Percentiles rank a stretch among this genome's conserved stretches.
Evolutionary conservation across 2,888 invertebrate genomes (phyloP).

Genomic region (Drosophila bunnanda): DNA sequence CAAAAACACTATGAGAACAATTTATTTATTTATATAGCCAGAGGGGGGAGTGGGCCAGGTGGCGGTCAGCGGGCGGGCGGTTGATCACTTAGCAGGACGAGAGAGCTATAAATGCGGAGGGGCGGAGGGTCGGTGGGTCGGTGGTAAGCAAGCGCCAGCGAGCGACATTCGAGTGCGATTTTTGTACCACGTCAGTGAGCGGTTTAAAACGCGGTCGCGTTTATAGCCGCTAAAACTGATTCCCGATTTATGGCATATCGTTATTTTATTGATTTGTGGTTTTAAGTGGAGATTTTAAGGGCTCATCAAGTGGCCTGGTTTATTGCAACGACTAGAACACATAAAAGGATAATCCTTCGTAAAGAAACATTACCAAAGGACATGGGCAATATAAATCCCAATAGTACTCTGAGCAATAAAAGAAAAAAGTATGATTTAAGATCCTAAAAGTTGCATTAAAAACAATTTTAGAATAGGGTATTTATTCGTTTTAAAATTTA

Average conservation of each 20-base stretch:
- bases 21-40: conserved; percentile 42
- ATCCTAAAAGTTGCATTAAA: background rate
- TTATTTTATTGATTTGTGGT: conserved; percentile 19
- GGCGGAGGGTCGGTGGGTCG: conserved; percentile 8
- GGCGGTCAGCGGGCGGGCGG: conserved; percentile 46
- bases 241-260: conserved; percentile 20
- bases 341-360: background rate
- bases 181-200: conserved; percentile 18
- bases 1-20: conserved; percentile 60
- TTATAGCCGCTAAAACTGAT: conserved; percentile 30
- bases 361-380: background rate
- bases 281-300: conserved; percentile 7
- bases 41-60: conserved; percentile 6
- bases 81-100: conserved; percentile 41
- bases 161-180: conserved; percentile 53
- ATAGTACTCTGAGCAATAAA: too few species aligned
- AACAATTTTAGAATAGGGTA: background rate
- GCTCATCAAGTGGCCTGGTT: conserved; percentile 21
- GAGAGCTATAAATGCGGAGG: conserved; percentile 36
- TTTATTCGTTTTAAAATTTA: background rate
- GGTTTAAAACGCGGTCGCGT: conserved; percentile 47
- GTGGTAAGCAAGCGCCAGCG: conserved; percentile 69
- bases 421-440: too few species aligned
- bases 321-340: background rate
- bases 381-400: too few species aligned